Base-by-base conservation (phyloP, 2,888 invertebrate genomes). In the Apamea anceps region DNA sequence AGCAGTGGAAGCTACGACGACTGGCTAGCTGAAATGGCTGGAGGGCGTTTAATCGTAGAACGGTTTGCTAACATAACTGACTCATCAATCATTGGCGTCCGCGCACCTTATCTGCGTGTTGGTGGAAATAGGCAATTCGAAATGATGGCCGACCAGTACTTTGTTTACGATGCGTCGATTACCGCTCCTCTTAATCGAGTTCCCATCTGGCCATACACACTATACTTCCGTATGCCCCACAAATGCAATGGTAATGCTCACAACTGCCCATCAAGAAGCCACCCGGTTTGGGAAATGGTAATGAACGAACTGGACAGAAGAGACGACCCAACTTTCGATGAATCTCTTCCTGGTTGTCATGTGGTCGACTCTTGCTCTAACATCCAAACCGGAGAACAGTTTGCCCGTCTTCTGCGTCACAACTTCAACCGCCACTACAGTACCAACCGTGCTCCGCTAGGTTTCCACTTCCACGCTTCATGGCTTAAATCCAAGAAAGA, bases 61-160 rank as follows among this genome's bases (percentile, higher is more conserved):
- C 97, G 99, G 89, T 99, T 99, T 93, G 98, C 99, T 78, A 99
- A 99, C 95, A 99, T 99, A 90, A 98, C 99, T 76, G 99, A 99
- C 93, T 99, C 99, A 67, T 98, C 99, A 10, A 98, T 99, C 87
- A 98, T 99, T 90, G 99, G 99, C 28, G 97, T 99, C 88, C 98
- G 99, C 65, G 99, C 99, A 3, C 99, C 99, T 8, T 99, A 99
- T 93, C 97, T 99, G 75, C 97, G 99, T 75, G 99, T 99, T 0
- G 99, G 99, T 85, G 99, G 99, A 84, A 99, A 99, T 97, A 99
- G 98, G 91, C 99, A 99, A 97, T 99, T 99, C 94, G 98, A 99
- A 95, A 99, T 99, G 99, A 99, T 99, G 99, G 98, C 98, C 77
- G 99, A 99, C 95, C 99, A 99, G 94, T 99, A 98, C 96, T 99